Evolutionary conservation across 1,140 invertebrate species (phyloP), one percentile per base, ranked within the genome.

Genomic region (Vanessa atalanta): DNA sequence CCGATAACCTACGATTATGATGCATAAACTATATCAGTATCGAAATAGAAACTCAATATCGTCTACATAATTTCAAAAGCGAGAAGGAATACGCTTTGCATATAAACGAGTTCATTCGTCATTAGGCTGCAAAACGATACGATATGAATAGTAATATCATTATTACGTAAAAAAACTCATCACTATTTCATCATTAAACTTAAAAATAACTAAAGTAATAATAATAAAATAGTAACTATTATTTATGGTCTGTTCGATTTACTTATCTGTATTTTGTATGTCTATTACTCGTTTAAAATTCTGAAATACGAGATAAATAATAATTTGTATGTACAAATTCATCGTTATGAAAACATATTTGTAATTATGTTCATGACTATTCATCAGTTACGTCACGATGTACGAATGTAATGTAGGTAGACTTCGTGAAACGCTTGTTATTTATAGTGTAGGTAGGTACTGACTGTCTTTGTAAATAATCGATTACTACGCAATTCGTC

Each of bases 281-380:
- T 66, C 5, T 66, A 31, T 61, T 50, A n/a, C 9, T 51, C 57
- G 37, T 43, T 70, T 15, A 20, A 20, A 63, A 51, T 71, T 69
- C 53, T 11, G 50, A 55, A 53, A 65, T 65, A 7, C 11, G 48
- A 71, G 48, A 72, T 65, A 51, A 63, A 61, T 26, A 63, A 61
- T 26, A 53, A 53, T 65, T 67, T 67, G 50, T 67, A 37, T 61
- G 55, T 51, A 64, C 47, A 65, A 53, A 50, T 53, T 47, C 23
- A 50, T 53, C 20, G 63, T 65, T 72, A 72, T 55, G 61, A 71
- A 64, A 71, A 63, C 20, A 57, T 37, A 43, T 64, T 72, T 65
- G 61, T 72, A 72, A 72, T 72, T 72, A 47, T 26, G 48, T 55
- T 65, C 63, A 72, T 72, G 70, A 72, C 12, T 72, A 72, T 72